Percentiles rank a stretch among this genome's conserved stretches.
phyloP scores from a whole-genome alignment of 2,797 vertebrate species.

The Danio choprae region DNA sequence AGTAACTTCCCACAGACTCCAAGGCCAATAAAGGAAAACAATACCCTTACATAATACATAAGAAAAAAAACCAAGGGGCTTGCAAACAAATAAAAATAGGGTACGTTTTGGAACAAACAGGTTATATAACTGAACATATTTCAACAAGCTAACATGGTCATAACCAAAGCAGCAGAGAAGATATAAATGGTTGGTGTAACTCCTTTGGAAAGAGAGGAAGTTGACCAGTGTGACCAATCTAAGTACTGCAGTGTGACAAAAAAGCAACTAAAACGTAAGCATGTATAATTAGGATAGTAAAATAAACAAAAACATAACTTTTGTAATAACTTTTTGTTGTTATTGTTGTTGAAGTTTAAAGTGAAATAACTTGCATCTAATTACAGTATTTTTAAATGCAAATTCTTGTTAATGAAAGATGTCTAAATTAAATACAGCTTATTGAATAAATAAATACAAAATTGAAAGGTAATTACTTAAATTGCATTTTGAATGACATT shows the following conservation, averaged over 20 bases:
- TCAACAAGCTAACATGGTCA: neutral
- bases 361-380: no score
- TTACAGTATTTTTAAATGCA: no score
- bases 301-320: no score
- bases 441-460: no score
- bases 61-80: neutral
- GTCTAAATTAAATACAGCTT: no score
- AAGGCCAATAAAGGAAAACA: slow-evolving; percentile 31
- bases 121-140: slow-evolving; percentile 27
- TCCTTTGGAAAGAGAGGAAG: neutral
- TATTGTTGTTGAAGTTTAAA: no score
- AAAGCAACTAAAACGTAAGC: no score
- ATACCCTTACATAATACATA: slow-evolving; percentile 16
- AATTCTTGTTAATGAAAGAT: no score
- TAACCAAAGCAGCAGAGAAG: neutral
- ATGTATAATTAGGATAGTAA: no score
- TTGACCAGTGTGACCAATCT: neutral
- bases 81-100: neutral
- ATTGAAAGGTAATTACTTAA: no score
- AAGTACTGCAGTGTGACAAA: neutral
- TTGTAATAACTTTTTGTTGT: no score
- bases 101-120: neutral
- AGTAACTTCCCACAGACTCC: slow-evolving; percentile 27
- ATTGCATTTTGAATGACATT: no score
- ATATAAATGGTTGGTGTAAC: slow-evolving; percentile 7